Conservation (phyloP, 2,888 invertebrate genomes). For the Troilus luridus region DNA sequence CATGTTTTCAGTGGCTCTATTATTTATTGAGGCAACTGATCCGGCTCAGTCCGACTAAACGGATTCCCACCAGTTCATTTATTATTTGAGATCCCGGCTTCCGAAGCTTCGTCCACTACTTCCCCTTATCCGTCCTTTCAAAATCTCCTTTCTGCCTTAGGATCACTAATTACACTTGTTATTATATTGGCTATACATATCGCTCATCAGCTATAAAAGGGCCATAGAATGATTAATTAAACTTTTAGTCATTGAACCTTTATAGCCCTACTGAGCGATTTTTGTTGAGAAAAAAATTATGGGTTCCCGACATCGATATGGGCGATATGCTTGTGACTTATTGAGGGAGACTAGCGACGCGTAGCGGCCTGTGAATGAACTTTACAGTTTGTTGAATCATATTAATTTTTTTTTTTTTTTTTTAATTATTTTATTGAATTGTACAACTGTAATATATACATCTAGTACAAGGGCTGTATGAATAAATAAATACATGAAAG, state of each 20-base stretch:
- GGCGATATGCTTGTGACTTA: too few species aligned
- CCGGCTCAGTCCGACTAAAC: conserved; percentile 43
- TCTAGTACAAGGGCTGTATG: too few species aligned
- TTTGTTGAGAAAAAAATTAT: too few species aligned
- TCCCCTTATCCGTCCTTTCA: background rate
- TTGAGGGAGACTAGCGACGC: too few species aligned
- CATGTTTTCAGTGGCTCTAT: conserved; percentile 29
- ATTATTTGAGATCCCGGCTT: background rate
- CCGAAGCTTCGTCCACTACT: background rate
- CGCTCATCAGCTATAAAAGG: background rate
- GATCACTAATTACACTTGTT: background rate
- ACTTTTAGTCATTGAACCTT: background rate
- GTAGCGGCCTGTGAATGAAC: too few species aligned
- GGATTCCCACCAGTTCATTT: conserved; percentile 29
- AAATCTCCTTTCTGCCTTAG: conserved; percentile 2
- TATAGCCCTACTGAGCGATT: too few species aligned
- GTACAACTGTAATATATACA: too few species aligned
- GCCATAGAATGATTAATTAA: background rate
- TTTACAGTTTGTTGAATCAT: too few species aligned
- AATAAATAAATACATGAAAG: too few species aligned
- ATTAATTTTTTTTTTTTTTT: too few species aligned
- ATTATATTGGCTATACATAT: background rate
- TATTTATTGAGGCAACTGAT: conserved; percentile 49
- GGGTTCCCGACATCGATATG: too few species aligned
- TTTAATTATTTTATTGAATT: too few species aligned